These are phyloP conservation scores for Lycocorax pyrrhopterus DNA, from an alignment of 2,113 vertebrate species.

Conservation along the genomic window DNA sequence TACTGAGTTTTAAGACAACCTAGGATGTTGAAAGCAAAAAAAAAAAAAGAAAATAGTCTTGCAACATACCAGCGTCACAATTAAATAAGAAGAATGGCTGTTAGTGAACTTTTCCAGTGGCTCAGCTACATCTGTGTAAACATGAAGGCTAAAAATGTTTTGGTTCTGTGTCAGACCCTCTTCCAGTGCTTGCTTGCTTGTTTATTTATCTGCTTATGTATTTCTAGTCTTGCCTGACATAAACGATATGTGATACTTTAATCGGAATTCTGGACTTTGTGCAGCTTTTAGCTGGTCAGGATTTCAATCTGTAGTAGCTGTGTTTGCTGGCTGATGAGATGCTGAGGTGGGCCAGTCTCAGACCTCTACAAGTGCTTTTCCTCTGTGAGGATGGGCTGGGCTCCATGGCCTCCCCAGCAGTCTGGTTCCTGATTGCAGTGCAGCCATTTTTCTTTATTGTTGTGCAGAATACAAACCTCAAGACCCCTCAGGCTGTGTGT, in stretches of 20 bases:
- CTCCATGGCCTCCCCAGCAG: neutral
- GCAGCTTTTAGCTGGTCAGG: neutral
- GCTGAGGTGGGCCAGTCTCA: neutral
- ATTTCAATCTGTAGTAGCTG: neutral
- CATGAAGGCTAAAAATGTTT: neutral
- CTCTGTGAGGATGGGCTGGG: neutral
- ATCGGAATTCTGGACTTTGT: neutral
- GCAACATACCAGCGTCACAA: neutral
- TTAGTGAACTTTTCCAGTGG: neutral
- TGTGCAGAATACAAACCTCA: neutral
- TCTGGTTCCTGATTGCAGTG: neutral
- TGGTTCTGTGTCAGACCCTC: neutral
- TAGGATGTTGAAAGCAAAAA: neutral
- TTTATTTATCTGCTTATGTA: neutral
- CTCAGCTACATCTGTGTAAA: neutral
- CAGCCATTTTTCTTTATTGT: neutral
- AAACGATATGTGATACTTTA: neutral
- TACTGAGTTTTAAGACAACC: neutral
- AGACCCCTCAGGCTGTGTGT: conserved; percentile 2
- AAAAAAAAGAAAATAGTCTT: neutral
- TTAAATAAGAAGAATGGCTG: neutral
- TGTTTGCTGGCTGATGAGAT: neutral
- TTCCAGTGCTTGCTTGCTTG: neutral
- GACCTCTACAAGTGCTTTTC: neutral
- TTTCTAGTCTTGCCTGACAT: neutral